Evolutionary conservation across 1,140 invertebrate genomes (phyloP), one percentile per base, ranked within the genome.

Genomic region (Gonioctena quinquepunctata): DNA sequence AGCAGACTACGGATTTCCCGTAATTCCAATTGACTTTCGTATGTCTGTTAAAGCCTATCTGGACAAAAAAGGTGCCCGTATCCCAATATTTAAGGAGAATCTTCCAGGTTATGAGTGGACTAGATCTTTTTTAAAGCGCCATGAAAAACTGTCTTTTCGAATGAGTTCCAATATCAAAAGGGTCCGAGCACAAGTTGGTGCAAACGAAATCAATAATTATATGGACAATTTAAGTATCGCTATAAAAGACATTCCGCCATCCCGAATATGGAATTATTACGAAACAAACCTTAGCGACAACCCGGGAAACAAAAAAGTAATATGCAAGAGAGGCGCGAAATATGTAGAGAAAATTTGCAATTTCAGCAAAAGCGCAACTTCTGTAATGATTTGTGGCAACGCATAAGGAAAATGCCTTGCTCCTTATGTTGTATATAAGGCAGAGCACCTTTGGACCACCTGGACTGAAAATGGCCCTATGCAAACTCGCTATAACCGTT

Each of bases 281-380:
- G 83, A 84, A 69, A 84, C 83, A 6, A 84, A 84, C 69, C 28
- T 85, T 2, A 72, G 69, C 3, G 83, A 84, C 77, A 79, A 84
- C 63, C 83, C 79, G 6, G 81, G 81, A 11, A 71, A 59, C 22
- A 73, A 74, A 33, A 83, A 81, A 78, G 61, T 77, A 18, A 76
- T 83, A 63, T 69, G 78, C 48, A 76, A 74, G 49, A 72, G 80
- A 57, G 80, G 82, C 23, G 60, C 48, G 18, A 82, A 81, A 65
- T 79, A 84, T 71, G 73, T 80, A n/a, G 80, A 84, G 70, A 69
- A 73, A 26, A 57, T 52, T 16, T 3, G 3, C 28, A 27, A 84
- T 68, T 57, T 50, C 42, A 70, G 80, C 19, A 84, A 84, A 76
- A 61, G 68, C 33, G 69, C 68, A 59, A 77, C 77, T 28, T 79